Percentiles rank a stretch among this genome's conserved stretches.
phyloP scores from a whole-genome alignment of 2,888 invertebrate genomes.

The Cryptocephalus primarius region DNA sequence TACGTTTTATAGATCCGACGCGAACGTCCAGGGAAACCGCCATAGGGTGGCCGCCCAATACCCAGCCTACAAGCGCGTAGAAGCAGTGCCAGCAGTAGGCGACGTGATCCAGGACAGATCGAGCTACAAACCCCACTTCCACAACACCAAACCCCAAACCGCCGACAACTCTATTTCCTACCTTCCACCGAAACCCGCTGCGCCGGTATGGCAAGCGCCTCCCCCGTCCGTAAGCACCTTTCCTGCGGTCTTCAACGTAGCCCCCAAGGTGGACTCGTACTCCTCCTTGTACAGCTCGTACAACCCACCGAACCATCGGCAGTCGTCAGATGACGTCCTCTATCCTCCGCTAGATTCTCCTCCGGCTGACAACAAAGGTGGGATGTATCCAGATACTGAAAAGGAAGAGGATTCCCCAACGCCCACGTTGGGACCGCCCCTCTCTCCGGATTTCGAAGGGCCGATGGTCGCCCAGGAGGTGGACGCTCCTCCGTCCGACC shows the following conservation, averaged over 20 bases:
- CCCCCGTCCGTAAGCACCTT: constrained; percentile 5
- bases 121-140: constrained; percentile 33
- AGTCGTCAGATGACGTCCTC: too few relatives aligned
- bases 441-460: constrained; percentile 8
- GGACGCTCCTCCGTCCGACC: constrained; percentile 8
- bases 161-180: background rate
- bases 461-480: background rate
- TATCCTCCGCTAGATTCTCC: background rate
- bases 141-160: constrained; percentile 18
- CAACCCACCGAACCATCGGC: constrained; percentile 19
- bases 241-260: constrained; percentile 12
- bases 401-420: too few relatives aligned
- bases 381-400: too few relatives aligned
- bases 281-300: constrained; percentile 28
- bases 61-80: constrained; percentile 14
- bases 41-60: constrained; percentile 17
- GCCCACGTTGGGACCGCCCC: constrained; percentile 19
- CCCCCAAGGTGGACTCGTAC: constrained; percentile 20
- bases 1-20: constrained; percentile 25
- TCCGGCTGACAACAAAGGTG: constrained; percentile 3
- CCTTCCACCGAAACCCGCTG: background rate
- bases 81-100: constrained; percentile 27
- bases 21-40: constrained; percentile 11
- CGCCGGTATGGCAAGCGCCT: background rate
- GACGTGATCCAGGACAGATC: constrained; percentile 34